These are phyloP conservation scores for Gymnocypris eckloni DNA, from an alignment of 2,797 vertebrate species.

Conservation along the genomic window DNA sequence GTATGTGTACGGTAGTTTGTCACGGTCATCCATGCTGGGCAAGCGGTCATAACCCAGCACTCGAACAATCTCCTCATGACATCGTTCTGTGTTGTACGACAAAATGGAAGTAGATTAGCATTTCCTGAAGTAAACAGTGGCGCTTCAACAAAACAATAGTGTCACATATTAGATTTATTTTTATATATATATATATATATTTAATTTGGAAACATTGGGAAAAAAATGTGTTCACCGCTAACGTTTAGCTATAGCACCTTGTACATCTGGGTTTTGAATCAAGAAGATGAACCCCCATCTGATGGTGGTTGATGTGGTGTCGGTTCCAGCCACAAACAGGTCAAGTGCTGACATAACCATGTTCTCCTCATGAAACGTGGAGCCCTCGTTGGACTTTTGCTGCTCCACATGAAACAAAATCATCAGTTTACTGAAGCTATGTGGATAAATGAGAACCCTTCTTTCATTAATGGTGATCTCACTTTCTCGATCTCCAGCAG, in stretches of 20 bases:
- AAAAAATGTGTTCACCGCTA: neutral
- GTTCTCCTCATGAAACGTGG: slow-evolving; percentile 53
- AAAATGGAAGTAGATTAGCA: neutral
- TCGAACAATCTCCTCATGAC: slow-evolving; percentile 56
- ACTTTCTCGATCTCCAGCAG: slow-evolving; percentile 56
- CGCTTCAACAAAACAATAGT: neutral
- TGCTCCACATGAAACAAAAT: slow-evolving; percentile 18
- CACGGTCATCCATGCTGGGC: slow-evolving; percentile 51
- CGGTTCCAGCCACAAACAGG: slow-evolving; percentile 61
- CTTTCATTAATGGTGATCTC: neutral
- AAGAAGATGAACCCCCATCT: slow-evolving; percentile 63
- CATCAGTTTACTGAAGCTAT: neutral
- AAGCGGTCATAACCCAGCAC: slow-evolving; percentile 54
- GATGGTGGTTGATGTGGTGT: slow-evolving; percentile 61
- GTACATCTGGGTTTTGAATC: slow-evolving; percentile 61
- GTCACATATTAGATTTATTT: neutral
- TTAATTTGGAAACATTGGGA: too few relatives aligned
- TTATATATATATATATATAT: neutral
- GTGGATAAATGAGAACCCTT: neutral
- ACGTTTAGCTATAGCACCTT: slow-evolving; percentile 45
- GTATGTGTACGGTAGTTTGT: slow-evolving; percentile 36
- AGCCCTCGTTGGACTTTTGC: slow-evolving; percentile 49
- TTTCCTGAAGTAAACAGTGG: neutral
- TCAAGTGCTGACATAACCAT: slow-evolving; percentile 48
- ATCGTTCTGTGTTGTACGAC: slow-evolving; percentile 35